These are phyloP conservation scores for Danionella dracula DNA, from an alignment of 2,797 vertebrate species.

Conservation along the genomic window DNA sequence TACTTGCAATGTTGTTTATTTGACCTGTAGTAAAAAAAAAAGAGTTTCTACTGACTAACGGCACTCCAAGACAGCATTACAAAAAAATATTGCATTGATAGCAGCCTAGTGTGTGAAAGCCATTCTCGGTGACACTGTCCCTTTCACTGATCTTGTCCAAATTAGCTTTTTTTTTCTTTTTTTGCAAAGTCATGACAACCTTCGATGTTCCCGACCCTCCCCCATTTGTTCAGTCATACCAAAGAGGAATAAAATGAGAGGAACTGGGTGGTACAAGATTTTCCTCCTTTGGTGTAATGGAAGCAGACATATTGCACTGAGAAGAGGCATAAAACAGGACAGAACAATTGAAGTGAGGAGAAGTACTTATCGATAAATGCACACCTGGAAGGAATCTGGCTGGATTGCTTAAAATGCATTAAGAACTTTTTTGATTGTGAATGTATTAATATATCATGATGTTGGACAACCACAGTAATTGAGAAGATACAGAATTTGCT, in stretches of 20 bases:
- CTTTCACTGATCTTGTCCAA: not conserved
- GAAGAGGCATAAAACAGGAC: not conserved
- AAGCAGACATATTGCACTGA: not conserved
- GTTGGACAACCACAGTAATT: not conserved
- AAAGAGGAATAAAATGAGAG: constrained; percentile 3
- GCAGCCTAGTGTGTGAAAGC: not conserved
- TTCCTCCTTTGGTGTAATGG: not conserved
- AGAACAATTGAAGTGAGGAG: not conserved
- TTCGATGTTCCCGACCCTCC: not conserved
- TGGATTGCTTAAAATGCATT: not conserved
- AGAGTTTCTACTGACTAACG: not conserved
- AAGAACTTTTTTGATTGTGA: not conserved
- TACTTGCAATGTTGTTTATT: no score
- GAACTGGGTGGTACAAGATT: constrained; percentile 13
- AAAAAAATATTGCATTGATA: not conserved
- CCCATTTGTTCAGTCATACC: not conserved
- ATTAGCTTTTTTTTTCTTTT: not conserved
- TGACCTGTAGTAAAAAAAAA: no score
- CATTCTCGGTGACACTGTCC: not conserved
- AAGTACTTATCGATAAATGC: not conserved
- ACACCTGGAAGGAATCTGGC: not conserved
- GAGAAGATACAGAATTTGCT: not conserved
- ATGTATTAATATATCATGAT: not conserved
- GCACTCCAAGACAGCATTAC: not conserved
- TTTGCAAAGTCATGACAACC: not conserved